Conservation (phyloP, 2,888 invertebrate species). For the Taphrorychus bicolor region DNA sequence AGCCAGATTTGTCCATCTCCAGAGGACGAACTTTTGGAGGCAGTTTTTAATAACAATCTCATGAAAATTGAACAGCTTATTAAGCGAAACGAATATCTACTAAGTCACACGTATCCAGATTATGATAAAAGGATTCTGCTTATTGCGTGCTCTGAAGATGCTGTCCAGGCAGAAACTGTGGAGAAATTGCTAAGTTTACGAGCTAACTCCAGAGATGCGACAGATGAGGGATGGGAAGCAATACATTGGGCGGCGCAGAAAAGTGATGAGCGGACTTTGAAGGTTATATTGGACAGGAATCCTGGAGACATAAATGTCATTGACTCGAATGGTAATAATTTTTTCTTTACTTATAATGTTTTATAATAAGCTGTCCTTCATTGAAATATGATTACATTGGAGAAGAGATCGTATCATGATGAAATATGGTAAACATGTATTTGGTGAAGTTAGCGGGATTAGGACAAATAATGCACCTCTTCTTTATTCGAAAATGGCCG, state of each 20-base stretch:
- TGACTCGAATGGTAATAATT: constrained; percentile 25
- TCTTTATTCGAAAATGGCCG: too few species aligned
- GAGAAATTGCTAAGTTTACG: constrained; percentile 66
- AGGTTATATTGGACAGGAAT: constrained; percentile 58
- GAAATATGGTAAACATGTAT: too few species aligned
- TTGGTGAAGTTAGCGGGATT: too few species aligned
- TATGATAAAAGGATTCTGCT: constrained; percentile 62
- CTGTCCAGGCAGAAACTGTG: constrained; percentile 65
- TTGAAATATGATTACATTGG: background rate
- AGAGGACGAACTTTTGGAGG: constrained; percentile 60
- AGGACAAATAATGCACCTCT: too few species aligned
- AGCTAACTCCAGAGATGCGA: constrained; percentile 68
- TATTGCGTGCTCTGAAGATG: constrained; percentile 64
- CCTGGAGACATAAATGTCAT: constrained; percentile 37
- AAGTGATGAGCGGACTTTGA: constrained; percentile 60
- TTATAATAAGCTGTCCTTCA: too few species aligned
- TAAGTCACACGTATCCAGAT: constrained; percentile 65
- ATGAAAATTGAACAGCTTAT: constrained; percentile 64
- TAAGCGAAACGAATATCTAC: constrained; percentile 61
- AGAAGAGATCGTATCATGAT: too few species aligned
- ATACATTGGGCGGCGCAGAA: constrained; percentile 70
- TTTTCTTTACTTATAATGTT: background rate
- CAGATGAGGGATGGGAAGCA: constrained; percentile 65
- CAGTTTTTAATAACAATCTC: constrained; percentile 63
- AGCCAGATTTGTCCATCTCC: constrained; percentile 49